Base-by-base conservation (phyloP, 1,140 invertebrate genomes). In the Drosophila oshimai region DNA sequence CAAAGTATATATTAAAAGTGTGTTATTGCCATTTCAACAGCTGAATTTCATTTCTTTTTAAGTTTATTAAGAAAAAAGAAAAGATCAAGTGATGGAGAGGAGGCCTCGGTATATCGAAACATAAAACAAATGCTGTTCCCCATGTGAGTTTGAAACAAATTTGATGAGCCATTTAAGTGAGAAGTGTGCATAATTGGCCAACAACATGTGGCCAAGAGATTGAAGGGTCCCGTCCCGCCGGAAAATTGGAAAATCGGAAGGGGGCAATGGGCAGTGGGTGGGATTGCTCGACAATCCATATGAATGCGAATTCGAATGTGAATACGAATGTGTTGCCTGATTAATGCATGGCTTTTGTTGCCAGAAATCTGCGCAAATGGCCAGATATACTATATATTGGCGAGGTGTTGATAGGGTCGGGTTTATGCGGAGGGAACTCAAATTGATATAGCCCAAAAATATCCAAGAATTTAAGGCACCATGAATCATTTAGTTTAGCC, bases 151-250 rank as follows among this genome's bases (percentile, higher is more conserved):
- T 26, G 9, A 36, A 50, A 61, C 17, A 22, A 53, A 54, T 77
- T 81, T 73, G 78, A 80, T 74, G 64, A 47, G 60, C 68, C 55
- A 68, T 83, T 74, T 78, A 61, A 57, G 54, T 54, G 39, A 45
- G 53, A 71, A 84, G 80, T 83, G 65, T 47, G 72, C 68, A 55
- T 77, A 83, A 81, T 81, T 81, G 62, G 57, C 68, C 73, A 75
- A 70, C 78, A 83, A 12, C 36, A 22, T 78, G 18, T 60, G 49
- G 61, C 26, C 65, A 22, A 39, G 55, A 60, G 44, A 47, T 34
- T 47, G 12, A 33, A 70, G 64, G 65, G 67, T 42, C 9, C 15
- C n/a, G n/a, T 1, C 39, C 18, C 24, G 9, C 12, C 12, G 4
- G 20, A n/a, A n/a, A 24, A 41, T 41, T 22, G n/a, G n/a, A n/a